Conservation (phyloP, 2,113 vertebrate genomes). For the Caretta caretta region DNA sequence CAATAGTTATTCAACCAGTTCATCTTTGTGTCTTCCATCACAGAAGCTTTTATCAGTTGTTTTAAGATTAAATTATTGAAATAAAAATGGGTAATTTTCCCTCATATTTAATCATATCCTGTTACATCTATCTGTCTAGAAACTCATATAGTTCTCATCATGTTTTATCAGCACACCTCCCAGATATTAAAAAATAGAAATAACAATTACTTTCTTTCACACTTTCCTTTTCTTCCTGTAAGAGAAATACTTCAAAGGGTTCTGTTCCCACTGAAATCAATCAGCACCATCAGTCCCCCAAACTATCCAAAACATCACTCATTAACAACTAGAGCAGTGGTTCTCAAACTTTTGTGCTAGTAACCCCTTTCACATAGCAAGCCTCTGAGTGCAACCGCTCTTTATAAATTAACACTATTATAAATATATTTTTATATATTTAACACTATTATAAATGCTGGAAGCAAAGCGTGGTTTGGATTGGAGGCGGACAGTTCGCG, state of each 20-base stretch:
- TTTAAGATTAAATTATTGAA: constrained; percentile 30
- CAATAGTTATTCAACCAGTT: constrained; percentile 56
- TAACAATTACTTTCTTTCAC: not conserved
- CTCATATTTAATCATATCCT: not conserved
- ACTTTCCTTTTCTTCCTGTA: not conserved
- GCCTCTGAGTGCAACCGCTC: too few species aligned
- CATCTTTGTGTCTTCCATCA: constrained; percentile 8
- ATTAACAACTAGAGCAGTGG: not conserved
- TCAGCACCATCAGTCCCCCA: not conserved
- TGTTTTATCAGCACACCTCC: not conserved
- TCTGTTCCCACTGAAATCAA: not conserved
- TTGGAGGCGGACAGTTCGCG: too few species aligned
- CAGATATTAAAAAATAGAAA: not conserved
- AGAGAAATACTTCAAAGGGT: not conserved
- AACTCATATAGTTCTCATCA: not conserved
- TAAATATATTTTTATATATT: too few species aligned
- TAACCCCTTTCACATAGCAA: too few species aligned
- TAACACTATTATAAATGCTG: too few species aligned
- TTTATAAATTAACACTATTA: too few species aligned
- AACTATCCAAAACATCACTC: not conserved
- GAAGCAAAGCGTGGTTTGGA: too few species aligned
- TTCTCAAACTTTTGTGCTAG: too few species aligned
- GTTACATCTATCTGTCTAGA: constrained; percentile 16
- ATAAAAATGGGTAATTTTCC: not conserved
- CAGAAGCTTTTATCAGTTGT: constrained; percentile 44